Evolutionary conservation across 2,797 vertebrate species (phyloP), one percentile per base, ranked within the genome.

Genomic region (Poeciliopsis infans): DNA sequence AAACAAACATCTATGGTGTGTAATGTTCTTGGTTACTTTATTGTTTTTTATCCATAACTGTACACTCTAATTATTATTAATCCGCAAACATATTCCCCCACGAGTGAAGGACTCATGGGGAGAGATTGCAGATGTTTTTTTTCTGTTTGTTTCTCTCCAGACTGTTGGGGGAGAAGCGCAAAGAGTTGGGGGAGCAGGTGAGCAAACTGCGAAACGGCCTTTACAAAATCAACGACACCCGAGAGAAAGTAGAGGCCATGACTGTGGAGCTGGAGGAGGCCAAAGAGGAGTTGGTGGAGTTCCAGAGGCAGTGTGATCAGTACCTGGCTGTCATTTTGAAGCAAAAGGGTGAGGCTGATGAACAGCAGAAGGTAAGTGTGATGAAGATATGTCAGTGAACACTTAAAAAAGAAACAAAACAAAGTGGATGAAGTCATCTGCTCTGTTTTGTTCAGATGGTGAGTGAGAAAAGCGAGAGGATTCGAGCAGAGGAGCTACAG

Each of bases 161-260:
- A 82, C 91, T 98, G 47, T 86, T 98, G 93, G 93, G 72, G 8
- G 97, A 98, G 92, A 98, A 98, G 90, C 96, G 93, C n/a, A 75
- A 75, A 41, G 97, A 97, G 86, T 79, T 98, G 55, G 95, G 95
- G 2, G 95, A 96, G 66, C 97, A 98, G 92, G 93, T 96, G 77
- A 96, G 86, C 89, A 98, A 97, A 89, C 93, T 98, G 61, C 91
- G 92, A 20, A 97, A 95, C 0, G 97, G 97, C 2, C 91, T 98
- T 80, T 95, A 95, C 59, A 98, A 98, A 92, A 96, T 98, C 2
- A 96, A 96, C 0, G 97, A 98, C 89, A 97, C 97, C 0, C 94
- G 96, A 33, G 85, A 89, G 80, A 97, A 97, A 84, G 97, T 97
- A 86, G 95, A 97, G 91, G 95, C 94, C 94, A 97, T 98, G 97